Evolutionary conservation across 2,113 vertebrate species (phyloP).

Genomic region (Pogonocichla stellata): DNA sequence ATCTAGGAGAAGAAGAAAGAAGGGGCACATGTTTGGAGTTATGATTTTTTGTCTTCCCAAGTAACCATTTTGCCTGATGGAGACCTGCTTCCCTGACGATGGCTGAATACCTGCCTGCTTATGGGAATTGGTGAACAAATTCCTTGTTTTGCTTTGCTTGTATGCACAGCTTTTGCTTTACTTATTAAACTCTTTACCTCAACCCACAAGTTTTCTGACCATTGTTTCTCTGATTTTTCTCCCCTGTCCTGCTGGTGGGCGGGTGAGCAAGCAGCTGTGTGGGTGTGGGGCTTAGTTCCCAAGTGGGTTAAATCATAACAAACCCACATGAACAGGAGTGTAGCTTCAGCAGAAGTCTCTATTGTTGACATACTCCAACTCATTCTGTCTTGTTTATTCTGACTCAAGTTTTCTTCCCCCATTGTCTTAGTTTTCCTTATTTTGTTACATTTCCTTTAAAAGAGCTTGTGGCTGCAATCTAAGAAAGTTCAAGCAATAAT

Average conservation of each 20-base stretch:
- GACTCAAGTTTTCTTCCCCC: conserved; percentile 66
- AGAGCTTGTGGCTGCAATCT: conserved; percentile 52
- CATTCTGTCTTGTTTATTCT: conserved; percentile 61
- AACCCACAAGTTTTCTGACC: not conserved
- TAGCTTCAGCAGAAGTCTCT: conserved; percentile 62
- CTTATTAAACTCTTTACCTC: not conserved
- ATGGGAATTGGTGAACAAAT: not conserved
- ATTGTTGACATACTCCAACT: conserved; percentile 32
- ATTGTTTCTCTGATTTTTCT: not conserved
- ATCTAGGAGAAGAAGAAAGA: not conserved
- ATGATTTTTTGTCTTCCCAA: not conserved
- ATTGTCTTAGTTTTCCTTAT: conserved; percentile 51
- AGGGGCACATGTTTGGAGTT: not conserved
- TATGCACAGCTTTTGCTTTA: not conserved
- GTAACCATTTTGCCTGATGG: not conserved
- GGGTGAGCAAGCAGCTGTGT: not conserved
- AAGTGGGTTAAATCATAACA: not conserved
- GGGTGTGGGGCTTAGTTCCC: not conserved
- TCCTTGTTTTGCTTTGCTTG: not conserved
- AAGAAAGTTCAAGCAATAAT: conserved; percentile 61
- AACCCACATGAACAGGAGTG: not conserved
- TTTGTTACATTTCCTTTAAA: conserved; percentile 60
- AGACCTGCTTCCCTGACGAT: not conserved
- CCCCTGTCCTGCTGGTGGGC: not conserved
- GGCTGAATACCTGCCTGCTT: not conserved